Conservation (phyloP, 2,113 vertebrate species). For the Daubentonia madagascariensis region DNA sequence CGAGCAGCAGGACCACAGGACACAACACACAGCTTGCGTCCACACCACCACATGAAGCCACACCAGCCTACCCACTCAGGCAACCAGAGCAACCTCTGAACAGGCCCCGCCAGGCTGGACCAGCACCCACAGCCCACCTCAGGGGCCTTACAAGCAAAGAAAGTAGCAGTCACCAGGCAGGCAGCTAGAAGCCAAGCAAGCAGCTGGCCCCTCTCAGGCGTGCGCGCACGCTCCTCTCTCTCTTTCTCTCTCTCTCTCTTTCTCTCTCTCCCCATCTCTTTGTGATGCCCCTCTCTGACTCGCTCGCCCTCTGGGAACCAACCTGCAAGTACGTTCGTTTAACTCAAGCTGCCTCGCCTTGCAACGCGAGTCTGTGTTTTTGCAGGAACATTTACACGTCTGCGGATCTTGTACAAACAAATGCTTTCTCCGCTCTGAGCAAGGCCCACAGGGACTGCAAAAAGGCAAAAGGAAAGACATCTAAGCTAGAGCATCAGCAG, state of each 20-base stretch:
- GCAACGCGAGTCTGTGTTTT: conserved; percentile 97
- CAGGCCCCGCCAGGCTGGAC: neutral
- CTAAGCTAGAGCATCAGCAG: conserved; percentile 94
- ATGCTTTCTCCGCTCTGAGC: conserved; percentile 95
- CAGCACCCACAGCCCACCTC: neutral
- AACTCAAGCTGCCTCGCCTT: conserved; percentile 98
- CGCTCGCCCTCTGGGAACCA: conserved; percentile 88
- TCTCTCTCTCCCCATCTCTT: conserved; percentile 73
- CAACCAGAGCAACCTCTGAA: conserved; percentile 5
- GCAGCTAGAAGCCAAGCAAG: conserved; percentile 85
- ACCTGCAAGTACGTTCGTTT: conserved; percentile 99
- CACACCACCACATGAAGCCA: conserved; percentile 58
- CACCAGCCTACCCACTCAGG: conserved; percentile 46
- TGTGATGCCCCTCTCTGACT: conserved; percentile 76
- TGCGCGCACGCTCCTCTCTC: conserved; percentile 54
- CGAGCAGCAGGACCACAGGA: conserved; percentile 48
- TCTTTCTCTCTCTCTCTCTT: conserved; percentile 65
- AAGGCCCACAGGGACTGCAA: conserved; percentile 97
- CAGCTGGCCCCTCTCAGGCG: conserved; percentile 67
- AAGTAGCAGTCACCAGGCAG: conserved; percentile 77
- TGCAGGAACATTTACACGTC: conserved; percentile 99
- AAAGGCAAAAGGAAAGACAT: conserved; percentile 92
- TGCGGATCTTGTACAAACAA: conserved; percentile 96
- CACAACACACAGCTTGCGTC: conserved; percentile 68
- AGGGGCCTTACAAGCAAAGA: conserved; percentile 47